Conservation (phyloP, 2,888 invertebrate species). For the Drosophila suboccidentalis region DNA sequence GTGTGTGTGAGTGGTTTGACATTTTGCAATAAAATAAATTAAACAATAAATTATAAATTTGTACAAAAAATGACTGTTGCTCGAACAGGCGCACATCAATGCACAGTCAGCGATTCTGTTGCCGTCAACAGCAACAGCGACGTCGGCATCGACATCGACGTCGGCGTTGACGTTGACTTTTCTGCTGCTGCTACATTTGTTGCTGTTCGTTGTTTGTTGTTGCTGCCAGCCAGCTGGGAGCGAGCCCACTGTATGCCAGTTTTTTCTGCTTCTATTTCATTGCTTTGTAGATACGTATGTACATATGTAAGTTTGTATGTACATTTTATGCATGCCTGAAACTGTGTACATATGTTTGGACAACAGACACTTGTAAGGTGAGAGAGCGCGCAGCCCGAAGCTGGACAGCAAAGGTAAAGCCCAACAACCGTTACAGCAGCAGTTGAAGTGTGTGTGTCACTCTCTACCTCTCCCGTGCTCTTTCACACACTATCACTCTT, state of each 20-base stretch:
- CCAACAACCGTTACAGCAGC: conserved; percentile 29
- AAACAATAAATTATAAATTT: conserved; percentile 83
- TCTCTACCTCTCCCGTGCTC: background rate
- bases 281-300: conserved; percentile 27
- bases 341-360: conserved; percentile 26
- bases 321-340: conserved; percentile 19
- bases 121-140: conserved; percentile 20
- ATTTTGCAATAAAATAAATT: conserved; percentile 80
- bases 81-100: conserved; percentile 72
- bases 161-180: conserved; percentile 1
- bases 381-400: conserved; percentile 37
- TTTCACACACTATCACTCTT: background rate
- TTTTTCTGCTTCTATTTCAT: conserved; percentile 50
- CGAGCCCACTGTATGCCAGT: conserved; percentile 52
- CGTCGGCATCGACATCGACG: conserved; percentile 24
- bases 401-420: conserved; percentile 8
- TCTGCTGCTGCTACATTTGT: conserved; percentile 24
- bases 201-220: conserved; percentile 25
- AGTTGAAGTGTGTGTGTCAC: background rate
- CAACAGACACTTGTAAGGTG: conserved; percentile 31
- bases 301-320: conserved; percentile 2
- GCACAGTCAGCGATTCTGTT: conserved; percentile 20
- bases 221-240: conserved; percentile 44
- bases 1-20: conserved; percentile 44
- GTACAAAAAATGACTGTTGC: conserved; percentile 81